Conservation (phyloP, 2,113 vertebrate genomes). For the Hippocampus zosterae region DNA sequence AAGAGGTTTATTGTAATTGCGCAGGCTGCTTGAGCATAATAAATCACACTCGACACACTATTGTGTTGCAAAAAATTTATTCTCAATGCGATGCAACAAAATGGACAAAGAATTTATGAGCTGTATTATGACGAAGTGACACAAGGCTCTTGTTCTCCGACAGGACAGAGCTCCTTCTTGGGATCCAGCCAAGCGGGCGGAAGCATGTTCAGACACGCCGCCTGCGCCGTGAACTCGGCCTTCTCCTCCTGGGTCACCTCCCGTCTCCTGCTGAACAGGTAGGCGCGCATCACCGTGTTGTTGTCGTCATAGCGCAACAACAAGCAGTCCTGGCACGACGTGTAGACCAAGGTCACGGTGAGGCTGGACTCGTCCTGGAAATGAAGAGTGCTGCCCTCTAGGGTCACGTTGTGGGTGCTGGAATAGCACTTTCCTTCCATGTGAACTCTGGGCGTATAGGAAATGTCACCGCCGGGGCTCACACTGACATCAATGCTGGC, state of each 20-base stretch:
- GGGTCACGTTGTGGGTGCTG: accelerated
- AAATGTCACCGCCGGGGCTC: background rate
- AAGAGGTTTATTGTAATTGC: background rate
- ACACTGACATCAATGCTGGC: background rate
- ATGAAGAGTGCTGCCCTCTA: background rate
- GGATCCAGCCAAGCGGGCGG: slow-evolving; percentile 24
- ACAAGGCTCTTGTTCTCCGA: background rate
- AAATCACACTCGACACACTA: background rate
- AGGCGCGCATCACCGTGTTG: background rate
- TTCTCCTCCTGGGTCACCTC: slow-evolving; percentile 17
- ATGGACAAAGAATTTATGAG: background rate
- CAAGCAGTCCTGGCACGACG: slow-evolving; percentile 41
- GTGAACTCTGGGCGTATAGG: background rate
- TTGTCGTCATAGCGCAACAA: slow-evolving; percentile 22
- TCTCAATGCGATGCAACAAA: background rate
- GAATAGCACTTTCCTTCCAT: background rate
- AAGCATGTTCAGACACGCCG: slow-evolving; percentile 29
- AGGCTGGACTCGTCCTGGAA: background rate
- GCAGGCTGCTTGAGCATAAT: background rate
- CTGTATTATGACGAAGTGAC: background rate
- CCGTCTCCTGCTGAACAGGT: slow-evolving; percentile 44
- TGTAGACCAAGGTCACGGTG: background rate
- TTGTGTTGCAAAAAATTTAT: background rate
- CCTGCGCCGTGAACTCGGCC: slow-evolving; percentile 36
- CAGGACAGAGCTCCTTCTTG: slow-evolving; percentile 35